A percentile compares a stretch with the other conserved stretches of the same genome.
Conservation (phyloP, 2,888 invertebrate genomes). For the Pterostichus niger region DNA sequence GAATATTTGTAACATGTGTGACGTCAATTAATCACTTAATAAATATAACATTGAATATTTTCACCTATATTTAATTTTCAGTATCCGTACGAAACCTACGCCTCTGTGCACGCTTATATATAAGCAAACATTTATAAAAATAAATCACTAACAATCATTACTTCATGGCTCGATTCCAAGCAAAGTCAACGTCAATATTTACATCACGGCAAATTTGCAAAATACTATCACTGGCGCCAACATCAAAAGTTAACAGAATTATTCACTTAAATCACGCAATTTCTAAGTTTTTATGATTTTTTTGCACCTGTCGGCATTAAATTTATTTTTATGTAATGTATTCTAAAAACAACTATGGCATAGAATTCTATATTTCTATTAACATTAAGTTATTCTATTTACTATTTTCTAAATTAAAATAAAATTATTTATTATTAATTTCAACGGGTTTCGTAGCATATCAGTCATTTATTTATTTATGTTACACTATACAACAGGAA, state of each 20-base stretch:
- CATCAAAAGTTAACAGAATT: conserved; percentile 45
- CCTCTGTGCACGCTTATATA: neutral
- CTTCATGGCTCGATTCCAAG: conserved; percentile 32
- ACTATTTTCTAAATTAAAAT: too few relatives aligned
- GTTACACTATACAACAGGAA: too few relatives aligned
- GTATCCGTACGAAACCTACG: neutral
- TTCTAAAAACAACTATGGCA: conserved; percentile 7
- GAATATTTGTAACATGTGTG: too few relatives aligned
- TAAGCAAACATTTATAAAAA: conserved; percentile 39
- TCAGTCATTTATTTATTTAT: too few relatives aligned
- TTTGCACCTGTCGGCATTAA: conserved; percentile 48
- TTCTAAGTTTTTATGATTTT: neutral
- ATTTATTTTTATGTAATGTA: conserved; percentile 31
- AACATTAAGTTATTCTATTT: too few relatives aligned
- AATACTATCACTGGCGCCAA: conserved; percentile 58
- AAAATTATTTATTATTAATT: too few relatives aligned
- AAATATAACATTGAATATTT: too few relatives aligned
- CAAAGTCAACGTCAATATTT: conserved; percentile 59
- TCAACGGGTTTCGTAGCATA: too few relatives aligned
- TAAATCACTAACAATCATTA: conserved; percentile 59
- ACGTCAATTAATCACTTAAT: too few relatives aligned
- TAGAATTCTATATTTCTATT: too few relatives aligned
- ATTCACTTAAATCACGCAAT: conserved; percentile 11
- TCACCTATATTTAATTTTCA: too few relatives aligned
- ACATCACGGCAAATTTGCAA: conserved; percentile 52